Conservation (phyloP, 2,113 vertebrate species). For the Perca schrenkii region DNA sequence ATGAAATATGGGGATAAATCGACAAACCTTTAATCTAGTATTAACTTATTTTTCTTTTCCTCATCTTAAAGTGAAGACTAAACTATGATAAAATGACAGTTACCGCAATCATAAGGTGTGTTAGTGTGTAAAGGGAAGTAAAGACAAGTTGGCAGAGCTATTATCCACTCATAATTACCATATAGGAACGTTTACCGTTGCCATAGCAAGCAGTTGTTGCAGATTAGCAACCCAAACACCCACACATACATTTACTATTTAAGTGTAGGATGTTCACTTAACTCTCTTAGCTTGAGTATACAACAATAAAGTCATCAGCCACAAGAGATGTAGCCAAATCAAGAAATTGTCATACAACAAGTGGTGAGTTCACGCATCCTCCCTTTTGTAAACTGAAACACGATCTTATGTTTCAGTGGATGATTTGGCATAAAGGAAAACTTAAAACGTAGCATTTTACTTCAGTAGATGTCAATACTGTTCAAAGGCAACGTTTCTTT, state of each 20-base stretch:
- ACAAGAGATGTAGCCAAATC: background rate
- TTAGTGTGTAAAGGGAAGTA: slow-evolving; percentile 18
- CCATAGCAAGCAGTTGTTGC: slow-evolving; percentile 36
- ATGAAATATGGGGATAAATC: background rate
- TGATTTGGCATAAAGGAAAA: background rate
- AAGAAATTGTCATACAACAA: background rate
- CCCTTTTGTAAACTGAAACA: slow-evolving; percentile 4
- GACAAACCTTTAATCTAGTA: background rate
- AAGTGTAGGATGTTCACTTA: background rate
- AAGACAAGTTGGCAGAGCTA: slow-evolving; percentile 48
- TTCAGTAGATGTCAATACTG: background rate
- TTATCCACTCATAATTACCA: slow-evolving; percentile 52
- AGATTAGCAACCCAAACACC: slow-evolving; percentile 13
- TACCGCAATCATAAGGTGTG: slow-evolving; percentile 15
- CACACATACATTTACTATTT: slow-evolving; percentile 9
- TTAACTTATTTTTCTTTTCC: background rate
- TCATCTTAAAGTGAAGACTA: background rate
- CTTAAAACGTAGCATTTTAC: background rate
- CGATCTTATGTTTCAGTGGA: background rate
- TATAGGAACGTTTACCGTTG: slow-evolving; percentile 40
- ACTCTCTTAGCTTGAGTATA: background rate
- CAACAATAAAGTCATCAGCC: slow-evolving; percentile 20
- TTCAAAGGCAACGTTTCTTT: background rate
- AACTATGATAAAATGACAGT: slow-evolving; percentile 9
- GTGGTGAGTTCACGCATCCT: background rate